Percentiles rank a stretch among this genome's conserved stretches.
Evolutionary conservation across 2,797 vertebrate species (phyloP).

Genomic region (Trachops cirrhosus): DNA sequence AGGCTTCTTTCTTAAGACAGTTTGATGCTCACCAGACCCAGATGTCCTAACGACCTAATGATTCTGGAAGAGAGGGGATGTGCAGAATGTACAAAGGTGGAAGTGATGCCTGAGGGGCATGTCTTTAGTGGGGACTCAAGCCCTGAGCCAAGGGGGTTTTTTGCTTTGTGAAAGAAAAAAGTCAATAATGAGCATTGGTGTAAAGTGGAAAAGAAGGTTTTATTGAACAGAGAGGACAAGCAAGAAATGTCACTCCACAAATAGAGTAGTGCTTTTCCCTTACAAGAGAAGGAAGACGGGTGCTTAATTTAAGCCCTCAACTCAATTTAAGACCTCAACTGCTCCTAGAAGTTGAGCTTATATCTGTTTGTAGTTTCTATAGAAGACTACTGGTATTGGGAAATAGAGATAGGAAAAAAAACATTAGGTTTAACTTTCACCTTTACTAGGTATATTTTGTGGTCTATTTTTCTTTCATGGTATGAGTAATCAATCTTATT

Average conservation of each 20-base stretch:
- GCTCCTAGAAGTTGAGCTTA: neutral
- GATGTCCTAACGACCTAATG: neutral
- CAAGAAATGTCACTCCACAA: neutral
- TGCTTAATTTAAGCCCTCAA: too few species aligned
- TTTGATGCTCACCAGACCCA: neutral
- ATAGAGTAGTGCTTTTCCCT: neutral
- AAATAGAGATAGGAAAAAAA: neutral
- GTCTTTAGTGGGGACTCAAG: neutral
- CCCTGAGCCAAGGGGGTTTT: neutral
- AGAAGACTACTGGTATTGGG: neutral
- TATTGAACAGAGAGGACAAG: neutral
- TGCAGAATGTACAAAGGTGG: neutral
- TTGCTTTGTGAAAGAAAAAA: neutral
- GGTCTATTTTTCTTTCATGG: neutral
- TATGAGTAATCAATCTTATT: neutral
- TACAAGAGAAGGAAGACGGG: neutral
- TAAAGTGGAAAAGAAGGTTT: neutral
- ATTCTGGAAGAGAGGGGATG: neutral
- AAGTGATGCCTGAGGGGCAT: neutral
- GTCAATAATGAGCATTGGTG: neutral
- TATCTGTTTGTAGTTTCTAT: neutral
- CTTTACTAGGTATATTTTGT: neutral
- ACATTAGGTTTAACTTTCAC: neutral
- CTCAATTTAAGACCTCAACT: too few species aligned
- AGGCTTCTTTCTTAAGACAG: neutral